phyloP scores from a whole-genome alignment of 1,140 invertebrate genomes.

The Mercenaria mercenaria region DNA sequence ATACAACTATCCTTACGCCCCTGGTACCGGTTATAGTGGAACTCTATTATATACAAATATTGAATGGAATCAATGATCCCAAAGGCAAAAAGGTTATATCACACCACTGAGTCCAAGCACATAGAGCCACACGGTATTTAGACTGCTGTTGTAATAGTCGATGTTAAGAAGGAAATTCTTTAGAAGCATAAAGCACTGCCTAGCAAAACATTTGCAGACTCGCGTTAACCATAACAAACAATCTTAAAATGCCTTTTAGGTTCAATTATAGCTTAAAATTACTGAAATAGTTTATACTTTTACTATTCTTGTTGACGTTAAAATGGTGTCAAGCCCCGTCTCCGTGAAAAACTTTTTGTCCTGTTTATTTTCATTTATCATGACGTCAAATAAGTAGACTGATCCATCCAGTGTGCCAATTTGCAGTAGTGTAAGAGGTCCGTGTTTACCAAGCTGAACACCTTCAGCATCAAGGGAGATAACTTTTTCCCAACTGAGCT shows the following conservation, averaged over 20 bases:
- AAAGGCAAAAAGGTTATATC: too few species aligned
- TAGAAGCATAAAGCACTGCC: neutral
- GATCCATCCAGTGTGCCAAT: constrained; percentile 92
- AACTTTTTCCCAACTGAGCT: neutral
- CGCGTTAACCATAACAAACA: neutral
- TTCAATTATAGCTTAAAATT: neutral
- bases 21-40: too few species aligned
- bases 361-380: constrained; percentile 87
- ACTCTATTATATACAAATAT: too few species aligned
- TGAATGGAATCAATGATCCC: too few species aligned
- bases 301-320: constrained; percentile 93
- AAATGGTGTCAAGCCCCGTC: constrained; percentile 92
- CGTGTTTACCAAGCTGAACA: constrained; percentile 46
- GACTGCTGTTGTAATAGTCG: neutral
- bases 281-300: constrained; percentile 89
- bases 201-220: neutral
- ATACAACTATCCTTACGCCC: too few species aligned
- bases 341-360: constrained; percentile 89
- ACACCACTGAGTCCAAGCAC: too few species aligned
- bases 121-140: too few species aligned
- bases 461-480: constrained; percentile 51
- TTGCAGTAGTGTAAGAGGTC: constrained; percentile 92
- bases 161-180: neutral
- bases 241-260: neutral
- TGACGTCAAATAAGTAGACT: constrained; percentile 93